These are phyloP conservation scores for Allolobophora icterica DNA, from an alignment of 2,888 invertebrate species.

Conservation along the genomic window DNA sequence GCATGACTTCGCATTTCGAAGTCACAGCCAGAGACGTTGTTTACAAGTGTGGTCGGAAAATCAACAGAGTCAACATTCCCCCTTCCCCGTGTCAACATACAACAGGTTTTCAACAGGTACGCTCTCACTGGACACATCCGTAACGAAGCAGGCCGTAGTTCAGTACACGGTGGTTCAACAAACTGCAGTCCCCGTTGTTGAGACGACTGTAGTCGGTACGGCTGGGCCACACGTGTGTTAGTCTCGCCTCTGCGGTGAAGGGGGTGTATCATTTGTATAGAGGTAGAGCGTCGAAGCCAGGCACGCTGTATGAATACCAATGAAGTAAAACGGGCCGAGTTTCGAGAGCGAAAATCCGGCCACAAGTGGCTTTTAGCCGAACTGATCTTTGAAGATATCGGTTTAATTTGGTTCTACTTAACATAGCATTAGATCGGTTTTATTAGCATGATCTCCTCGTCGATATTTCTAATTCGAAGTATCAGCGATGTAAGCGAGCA, in stretches of 20 bases:
- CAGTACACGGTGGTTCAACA: not conserved
- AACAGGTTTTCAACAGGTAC: not conserved
- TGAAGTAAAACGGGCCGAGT: not conserved
- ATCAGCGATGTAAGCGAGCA: not conserved
- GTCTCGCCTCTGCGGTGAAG: too few relatives aligned
- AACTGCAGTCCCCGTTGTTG: not conserved
- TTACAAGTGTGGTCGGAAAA: not conserved
- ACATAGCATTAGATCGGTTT: not conserved
- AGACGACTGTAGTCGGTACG: not conserved
- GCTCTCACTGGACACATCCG: not conserved
- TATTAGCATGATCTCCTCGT: not conserved
- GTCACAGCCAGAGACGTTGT: not conserved
- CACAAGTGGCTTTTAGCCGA: not conserved
- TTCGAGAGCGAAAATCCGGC: not conserved
- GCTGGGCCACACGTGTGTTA: not conserved
- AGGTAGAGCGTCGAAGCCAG: not conserved
- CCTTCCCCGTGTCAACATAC: not conserved
- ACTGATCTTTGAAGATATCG: not conserved
- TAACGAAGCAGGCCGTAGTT: not conserved
- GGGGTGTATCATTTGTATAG: not conserved
- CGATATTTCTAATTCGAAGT: not conserved
- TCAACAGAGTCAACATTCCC: not conserved
- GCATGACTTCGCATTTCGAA: not conserved
- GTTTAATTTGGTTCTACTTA: slow-evolving; percentile 1
- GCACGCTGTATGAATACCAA: not conserved